These are phyloP conservation scores for Zaprionus lineosus DNA, from an alignment of 2,888 invertebrate species.

Conservation along the genomic window DNA sequence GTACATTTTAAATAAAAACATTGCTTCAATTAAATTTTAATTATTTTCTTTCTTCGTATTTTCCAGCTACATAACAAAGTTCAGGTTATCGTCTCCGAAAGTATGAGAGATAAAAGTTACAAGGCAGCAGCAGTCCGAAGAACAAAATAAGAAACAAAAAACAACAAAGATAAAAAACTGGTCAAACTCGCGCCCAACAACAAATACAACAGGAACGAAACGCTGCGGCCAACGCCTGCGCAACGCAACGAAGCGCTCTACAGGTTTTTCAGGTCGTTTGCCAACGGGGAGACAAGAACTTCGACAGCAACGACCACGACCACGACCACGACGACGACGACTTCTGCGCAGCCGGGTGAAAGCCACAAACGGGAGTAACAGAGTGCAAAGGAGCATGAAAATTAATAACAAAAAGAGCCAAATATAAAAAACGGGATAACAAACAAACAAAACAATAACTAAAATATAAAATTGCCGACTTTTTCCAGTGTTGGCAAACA, in stretches of 20 bases:
- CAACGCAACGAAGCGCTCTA: slow-evolving; percentile 59
- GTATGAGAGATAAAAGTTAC: slow-evolving; percentile 28
- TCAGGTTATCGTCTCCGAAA: slow-evolving; percentile 5
- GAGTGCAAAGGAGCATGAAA: slow-evolving; percentile 57
- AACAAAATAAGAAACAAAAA: slow-evolving; percentile 1
- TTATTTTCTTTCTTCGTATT: neutral
- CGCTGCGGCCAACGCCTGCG: slow-evolving; percentile 65
- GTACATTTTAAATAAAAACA: too few relatives aligned
- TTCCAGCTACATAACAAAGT: slow-evolving; percentile 9
- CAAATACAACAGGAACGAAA: slow-evolving; percentile 26
- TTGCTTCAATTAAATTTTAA: neutral
- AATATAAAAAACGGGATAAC: neutral
- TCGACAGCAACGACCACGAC: neutral
- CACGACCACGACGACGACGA: slow-evolving; percentile 21
- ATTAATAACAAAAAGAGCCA: slow-evolving; percentile 1
- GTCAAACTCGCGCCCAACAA: slow-evolving; percentile 64
- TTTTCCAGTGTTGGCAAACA: slow-evolving; percentile 25
- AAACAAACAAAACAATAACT: slow-evolving; percentile 30
- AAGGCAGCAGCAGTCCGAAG: slow-evolving; percentile 13
- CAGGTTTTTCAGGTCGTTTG: slow-evolving; percentile 70
- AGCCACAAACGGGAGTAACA: slow-evolving; percentile 21
- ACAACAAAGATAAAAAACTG: slow-evolving; percentile 44
- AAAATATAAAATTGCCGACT: too few relatives aligned
- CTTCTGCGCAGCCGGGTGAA: slow-evolving; percentile 52
- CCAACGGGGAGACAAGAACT: too few relatives aligned